These are phyloP conservation scores for Micromys minutus DNA, from an alignment of 2,113 vertebrate genomes.

Conservation along the genomic window DNA sequence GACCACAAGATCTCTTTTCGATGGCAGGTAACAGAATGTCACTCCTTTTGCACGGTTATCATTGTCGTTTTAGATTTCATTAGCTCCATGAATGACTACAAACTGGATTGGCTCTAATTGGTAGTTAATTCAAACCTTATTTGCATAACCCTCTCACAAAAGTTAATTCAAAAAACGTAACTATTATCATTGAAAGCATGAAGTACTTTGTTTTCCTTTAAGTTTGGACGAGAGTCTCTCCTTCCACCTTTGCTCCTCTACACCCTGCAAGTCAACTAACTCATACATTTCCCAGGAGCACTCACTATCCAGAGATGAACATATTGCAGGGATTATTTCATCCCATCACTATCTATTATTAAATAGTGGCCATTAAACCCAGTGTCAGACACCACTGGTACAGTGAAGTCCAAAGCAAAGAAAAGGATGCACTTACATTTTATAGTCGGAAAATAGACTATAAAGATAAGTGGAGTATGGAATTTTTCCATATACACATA, in stretches of 20 bases:
- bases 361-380: not conserved
- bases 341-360: not conserved
- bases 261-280: not conserved
- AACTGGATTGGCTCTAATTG: not conserved
- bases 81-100: not conserved
- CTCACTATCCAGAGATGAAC: not conserved
- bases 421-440: not conserved
- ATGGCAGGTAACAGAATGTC: not conserved
- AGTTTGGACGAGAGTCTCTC: not conserved
- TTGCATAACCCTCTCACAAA: not conserved
- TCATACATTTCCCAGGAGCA: not conserved
- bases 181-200: not conserved
- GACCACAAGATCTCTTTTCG: not conserved
- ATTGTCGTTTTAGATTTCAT: conserved; percentile 20
- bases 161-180: conserved; percentile 3
- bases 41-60: not conserved
- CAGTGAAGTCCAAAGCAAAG: not conserved
- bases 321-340: not conserved
- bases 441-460: not conserved
- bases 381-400: not conserved
- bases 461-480: not conserved
- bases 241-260: not conserved
- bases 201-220: not conserved
- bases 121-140: not conserved
- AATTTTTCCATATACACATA: not conserved